Evolutionary conservation across 2,797 vertebrate species (phyloP).

Genomic region (Distichodus sexfasciatus): DNA sequence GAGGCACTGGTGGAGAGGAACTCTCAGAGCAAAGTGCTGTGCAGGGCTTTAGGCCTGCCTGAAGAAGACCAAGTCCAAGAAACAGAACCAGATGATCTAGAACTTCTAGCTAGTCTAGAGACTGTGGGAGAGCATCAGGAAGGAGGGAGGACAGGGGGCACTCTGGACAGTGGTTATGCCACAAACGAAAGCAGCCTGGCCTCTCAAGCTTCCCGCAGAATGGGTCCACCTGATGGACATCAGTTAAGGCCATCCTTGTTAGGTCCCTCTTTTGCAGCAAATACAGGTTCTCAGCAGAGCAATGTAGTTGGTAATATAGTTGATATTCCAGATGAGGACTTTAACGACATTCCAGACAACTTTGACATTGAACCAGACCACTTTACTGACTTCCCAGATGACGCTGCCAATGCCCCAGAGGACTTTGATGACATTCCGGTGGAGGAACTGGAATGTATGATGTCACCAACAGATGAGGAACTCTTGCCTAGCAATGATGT

Average conservation of each 20-base stretch:
- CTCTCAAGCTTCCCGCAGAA: slow-evolving; percentile 53
- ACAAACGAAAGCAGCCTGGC: slow-evolving; percentile 54
- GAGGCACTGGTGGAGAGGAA: slow-evolving; percentile 84
- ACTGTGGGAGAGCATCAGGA: slow-evolving; percentile 66
- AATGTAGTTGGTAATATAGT: slow-evolving; percentile 26
- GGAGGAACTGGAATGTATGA: slow-evolving; percentile 79
- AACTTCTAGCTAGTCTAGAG: slow-evolving; percentile 83
- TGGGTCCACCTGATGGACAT: slow-evolving; percentile 28
- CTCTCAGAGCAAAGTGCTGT: slow-evolving; percentile 80
- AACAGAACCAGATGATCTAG: slow-evolving; percentile 66
- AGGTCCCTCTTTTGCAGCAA: too few species aligned
- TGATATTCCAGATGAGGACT: slow-evolving; percentile 73
- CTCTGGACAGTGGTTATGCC: slow-evolving; percentile 76
- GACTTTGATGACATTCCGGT: slow-evolving; percentile 72
- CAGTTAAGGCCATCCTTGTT: neutral
- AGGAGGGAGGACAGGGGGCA: slow-evolving; percentile 46
- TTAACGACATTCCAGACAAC: slow-evolving; percentile 63
- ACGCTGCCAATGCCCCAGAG: slow-evolving; percentile 4
- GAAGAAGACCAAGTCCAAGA: slow-evolving; percentile 61
- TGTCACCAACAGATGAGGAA: slow-evolving; percentile 58
- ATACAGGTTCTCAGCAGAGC: too few species aligned
- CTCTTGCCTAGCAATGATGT: slow-evolving; percentile 19
- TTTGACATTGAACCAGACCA: too few species aligned
- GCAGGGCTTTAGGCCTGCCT: slow-evolving; percentile 80
- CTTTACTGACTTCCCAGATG: slow-evolving; percentile 13